Evolutionary conservation across 1,140 invertebrate genomes (phyloP).

Genomic region (Bradynema listronoti): DNA sequence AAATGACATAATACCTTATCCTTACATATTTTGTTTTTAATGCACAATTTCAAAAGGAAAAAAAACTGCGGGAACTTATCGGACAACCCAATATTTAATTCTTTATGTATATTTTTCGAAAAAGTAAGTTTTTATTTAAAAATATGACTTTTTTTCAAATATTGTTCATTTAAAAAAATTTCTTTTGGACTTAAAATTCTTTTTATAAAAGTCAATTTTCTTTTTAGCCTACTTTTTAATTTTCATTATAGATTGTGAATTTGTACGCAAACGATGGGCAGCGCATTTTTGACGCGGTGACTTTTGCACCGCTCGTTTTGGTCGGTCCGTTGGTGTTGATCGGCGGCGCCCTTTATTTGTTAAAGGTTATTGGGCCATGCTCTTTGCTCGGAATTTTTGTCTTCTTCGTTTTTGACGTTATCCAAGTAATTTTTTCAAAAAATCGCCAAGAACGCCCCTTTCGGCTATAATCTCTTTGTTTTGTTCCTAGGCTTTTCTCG

Average conservation of each 20-base stretch:
- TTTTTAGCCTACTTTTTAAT: not conserved
- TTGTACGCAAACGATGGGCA: slow-evolving; percentile 68
- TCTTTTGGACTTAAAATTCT: no score
- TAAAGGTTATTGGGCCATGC: slow-evolving; percentile 64
- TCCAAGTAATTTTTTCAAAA: slow-evolving; percentile 63
- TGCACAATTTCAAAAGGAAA: no score
- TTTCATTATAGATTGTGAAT: slow-evolving; percentile 65
- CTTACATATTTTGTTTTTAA: no score
- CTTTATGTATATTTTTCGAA: no score
- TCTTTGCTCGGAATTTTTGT: slow-evolving; percentile 65
- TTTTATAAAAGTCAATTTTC: not conserved
- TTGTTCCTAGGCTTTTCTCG: slow-evolving; percentile 60
- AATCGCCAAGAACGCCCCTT: no score
- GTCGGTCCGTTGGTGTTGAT: slow-evolving; percentile 66
- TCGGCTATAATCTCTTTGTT: slow-evolving; percentile 10
- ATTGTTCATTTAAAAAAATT: no score
- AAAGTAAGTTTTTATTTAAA: no score
- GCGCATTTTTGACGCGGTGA: slow-evolving; percentile 66
- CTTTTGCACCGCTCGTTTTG: slow-evolving; percentile 65
- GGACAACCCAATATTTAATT: no score
- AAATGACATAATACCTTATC: no score
- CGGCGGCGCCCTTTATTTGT: slow-evolving; percentile 64
- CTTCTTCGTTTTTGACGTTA: slow-evolving; percentile 66
- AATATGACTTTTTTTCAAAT: no score
- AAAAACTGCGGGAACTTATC: no score